phyloP scores from a whole-genome alignment of 2,888 invertebrate genomes.

The Sussaba pulchella region DNA sequence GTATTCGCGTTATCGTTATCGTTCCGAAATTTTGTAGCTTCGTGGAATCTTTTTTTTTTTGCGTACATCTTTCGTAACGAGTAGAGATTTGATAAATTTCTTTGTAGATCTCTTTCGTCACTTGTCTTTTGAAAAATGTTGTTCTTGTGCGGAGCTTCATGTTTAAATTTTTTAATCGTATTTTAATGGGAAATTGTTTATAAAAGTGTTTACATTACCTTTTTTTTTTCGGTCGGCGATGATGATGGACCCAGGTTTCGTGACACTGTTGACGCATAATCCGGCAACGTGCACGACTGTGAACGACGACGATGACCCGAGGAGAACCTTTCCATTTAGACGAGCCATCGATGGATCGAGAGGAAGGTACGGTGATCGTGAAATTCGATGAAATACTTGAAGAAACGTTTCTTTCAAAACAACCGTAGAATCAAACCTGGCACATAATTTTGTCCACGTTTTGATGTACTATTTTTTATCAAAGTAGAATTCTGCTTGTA shows the following conservation, averaged over 20 bases:
- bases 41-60: background rate
- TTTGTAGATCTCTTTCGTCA: too few relatives aligned
- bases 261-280: slow-evolving; percentile 76
- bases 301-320: slow-evolving; percentile 72
- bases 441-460: too few relatives aligned
- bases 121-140: too few relatives aligned
- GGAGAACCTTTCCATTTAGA: slow-evolving; percentile 77
- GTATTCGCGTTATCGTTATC: slow-evolving; percentile 1
- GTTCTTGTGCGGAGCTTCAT: too few relatives aligned
- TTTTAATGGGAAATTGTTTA: too few relatives aligned
- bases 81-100: too few relatives aligned
- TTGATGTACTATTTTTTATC: too few relatives aligned
- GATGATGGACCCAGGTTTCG: slow-evolving; percentile 72
- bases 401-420: background rate
- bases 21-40: slow-evolving; percentile 4
- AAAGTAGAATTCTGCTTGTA: background rate
- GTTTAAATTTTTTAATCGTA: too few relatives aligned
- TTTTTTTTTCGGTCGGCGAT: background rate
- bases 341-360: slow-evolving; percentile 82
- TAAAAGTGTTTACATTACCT: background rate
- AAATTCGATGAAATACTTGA: background rate
- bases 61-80: too few relatives aligned
- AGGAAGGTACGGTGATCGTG: slow-evolving; percentile 76
- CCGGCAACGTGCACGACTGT: slow-evolving; percentile 72
- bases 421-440: too few relatives aligned